Percentiles rank a stretch among this genome's conserved stretches.
phyloP scores from a whole-genome alignment of 2,888 invertebrate genomes.

The Epirrhoe alternata region DNA sequence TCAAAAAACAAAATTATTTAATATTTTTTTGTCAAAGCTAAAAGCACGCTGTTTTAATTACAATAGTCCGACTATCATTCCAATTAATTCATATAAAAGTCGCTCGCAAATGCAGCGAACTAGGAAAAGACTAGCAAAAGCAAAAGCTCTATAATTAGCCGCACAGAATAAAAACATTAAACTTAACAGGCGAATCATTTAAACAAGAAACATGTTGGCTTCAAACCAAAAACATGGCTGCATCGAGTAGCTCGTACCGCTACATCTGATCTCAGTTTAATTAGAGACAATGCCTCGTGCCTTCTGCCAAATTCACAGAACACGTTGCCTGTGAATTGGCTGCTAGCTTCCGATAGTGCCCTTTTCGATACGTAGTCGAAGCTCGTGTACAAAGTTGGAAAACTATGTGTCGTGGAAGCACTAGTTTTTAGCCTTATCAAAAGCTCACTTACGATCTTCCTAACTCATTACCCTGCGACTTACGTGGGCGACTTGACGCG shows the following conservation, averaged over 20 bases:
- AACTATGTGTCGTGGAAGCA: background rate
- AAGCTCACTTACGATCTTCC: too few relatives aligned
- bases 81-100: slow-evolving; percentile 35
- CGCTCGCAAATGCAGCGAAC: slow-evolving; percentile 30
- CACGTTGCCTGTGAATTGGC: slow-evolving; percentile 37
- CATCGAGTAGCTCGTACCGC: slow-evolving; percentile 58
- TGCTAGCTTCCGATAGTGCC: slow-evolving; percentile 18
- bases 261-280: slow-evolving; percentile 76
- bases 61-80: slow-evolving; percentile 23
- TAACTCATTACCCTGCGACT: too few relatives aligned
- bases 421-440: background rate
- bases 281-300: slow-evolving; percentile 64
- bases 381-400: background rate
- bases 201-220: slow-evolving; percentile 72
- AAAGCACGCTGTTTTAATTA: slow-evolving; percentile 25
- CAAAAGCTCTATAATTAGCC: slow-evolving; percentile 42
- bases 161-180: slow-evolving; percentile 59
- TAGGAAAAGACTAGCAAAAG: slow-evolving; percentile 35
- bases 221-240: slow-evolving; percentile 69
- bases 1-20: background rate
- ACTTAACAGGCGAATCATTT: slow-evolving; percentile 72
- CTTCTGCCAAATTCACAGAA: slow-evolving; percentile 58
- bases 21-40: slow-evolving; percentile 3
- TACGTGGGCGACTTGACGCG: too few relatives aligned
- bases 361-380: slow-evolving; percentile 18